Percentiles rank a stretch among this genome's conserved stretches.
These are phyloP conservation scores for Alcedo atthis DNA, from an alignment of 2,797 vertebrate genomes.

Conservation along the genomic window DNA sequence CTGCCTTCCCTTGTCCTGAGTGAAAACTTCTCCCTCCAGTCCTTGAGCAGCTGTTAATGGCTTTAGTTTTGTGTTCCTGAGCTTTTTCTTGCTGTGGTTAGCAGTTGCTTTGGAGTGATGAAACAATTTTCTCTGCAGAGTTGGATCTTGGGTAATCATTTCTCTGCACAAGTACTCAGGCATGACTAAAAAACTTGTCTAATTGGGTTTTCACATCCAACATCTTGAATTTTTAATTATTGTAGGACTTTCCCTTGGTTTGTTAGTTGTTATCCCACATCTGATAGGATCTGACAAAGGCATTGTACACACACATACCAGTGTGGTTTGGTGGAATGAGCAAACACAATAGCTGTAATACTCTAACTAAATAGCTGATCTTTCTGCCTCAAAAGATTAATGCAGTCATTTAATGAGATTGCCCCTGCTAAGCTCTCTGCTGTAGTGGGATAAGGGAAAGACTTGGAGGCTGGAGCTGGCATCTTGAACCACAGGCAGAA, in stretches of 20 bases:
- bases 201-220: neutral
- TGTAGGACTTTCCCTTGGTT: neutral
- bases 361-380: neutral
- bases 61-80: neutral
- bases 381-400: constrained; percentile 49
- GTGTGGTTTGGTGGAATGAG: constrained; percentile 20
- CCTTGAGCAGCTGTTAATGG: neutral
- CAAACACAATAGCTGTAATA: constrained; percentile 38
- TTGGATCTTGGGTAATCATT: neutral
- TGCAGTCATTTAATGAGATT: constrained; percentile 51
- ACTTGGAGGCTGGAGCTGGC: neutral
- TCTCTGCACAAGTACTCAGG: neutral
- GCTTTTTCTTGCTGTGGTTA: neutral
- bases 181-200: neutral
- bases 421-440: constrained; percentile 5
- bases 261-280: neutral
- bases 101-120: neutral
- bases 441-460: constrained; percentile 19
- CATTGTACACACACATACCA: constrained; percentile 5
- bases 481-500: neutral
- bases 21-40: neutral
- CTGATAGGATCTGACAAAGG: constrained; percentile 41
- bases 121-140: neutral
- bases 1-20: neutral
- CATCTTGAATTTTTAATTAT: neutral